phyloP scores from a whole-genome alignment of 2,888 invertebrate genomes.

The Epicampocera succincta region DNA sequence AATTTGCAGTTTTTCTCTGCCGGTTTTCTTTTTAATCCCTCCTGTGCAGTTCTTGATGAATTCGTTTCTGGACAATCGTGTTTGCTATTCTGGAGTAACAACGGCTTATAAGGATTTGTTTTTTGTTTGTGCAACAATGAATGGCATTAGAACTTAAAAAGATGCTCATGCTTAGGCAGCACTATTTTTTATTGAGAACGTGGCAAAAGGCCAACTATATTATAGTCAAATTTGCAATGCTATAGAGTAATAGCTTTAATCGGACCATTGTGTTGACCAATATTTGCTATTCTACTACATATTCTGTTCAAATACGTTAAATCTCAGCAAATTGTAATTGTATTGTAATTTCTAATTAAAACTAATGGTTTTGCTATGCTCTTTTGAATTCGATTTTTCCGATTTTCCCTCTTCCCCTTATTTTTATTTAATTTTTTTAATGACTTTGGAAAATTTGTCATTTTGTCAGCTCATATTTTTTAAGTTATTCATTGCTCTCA shows the following conservation, averaged over 20 bases:
- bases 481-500: neutral
- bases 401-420: constrained; percentile 8
- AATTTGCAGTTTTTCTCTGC: neutral
- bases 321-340: constrained; percentile 10
- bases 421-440: constrained; percentile 43
- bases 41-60: constrained; percentile 21
- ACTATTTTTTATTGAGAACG: too few relatives aligned
- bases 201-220: too few relatives aligned
- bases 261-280: too few relatives aligned
- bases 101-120: too few relatives aligned
- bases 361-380: constrained; percentile 4
- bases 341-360: constrained; percentile 57
- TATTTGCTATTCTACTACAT: too few relatives aligned
- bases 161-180: too few relatives aligned
- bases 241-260: too few relatives aligned
- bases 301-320: too few relatives aligned
- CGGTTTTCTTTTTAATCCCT: constrained; percentile 9
- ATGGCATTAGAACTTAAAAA: too few relatives aligned
- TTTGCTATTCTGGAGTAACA: neutral
- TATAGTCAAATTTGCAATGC: too few relatives aligned
- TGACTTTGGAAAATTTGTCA: constrained; percentile 16
- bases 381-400: neutral
- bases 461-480: constrained; percentile 22
- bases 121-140: too few relatives aligned
- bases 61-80: constrained; percentile 2